Conservation (phyloP, 2,797 vertebrate genomes). For the Borostomias antarcticus region DNA sequence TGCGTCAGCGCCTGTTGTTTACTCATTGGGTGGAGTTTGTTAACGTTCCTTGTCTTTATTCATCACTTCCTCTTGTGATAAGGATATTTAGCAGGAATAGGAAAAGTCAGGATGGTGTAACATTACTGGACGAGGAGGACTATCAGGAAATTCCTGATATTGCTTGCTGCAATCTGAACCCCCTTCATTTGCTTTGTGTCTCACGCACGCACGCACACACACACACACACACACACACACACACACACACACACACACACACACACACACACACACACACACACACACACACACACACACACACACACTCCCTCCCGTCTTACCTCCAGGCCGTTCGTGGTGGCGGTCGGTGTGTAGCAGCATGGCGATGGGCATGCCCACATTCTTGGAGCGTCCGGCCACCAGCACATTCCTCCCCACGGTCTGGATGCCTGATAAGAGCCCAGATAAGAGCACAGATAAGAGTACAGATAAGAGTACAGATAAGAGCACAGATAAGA, state of each 20-base stretch:
- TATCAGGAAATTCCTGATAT: too few relatives aligned
- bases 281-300: conserved; percentile 3
- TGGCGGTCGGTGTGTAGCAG: conserved; percentile 87
- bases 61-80: conserved; percentile 14
- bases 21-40: background rate
- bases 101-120: conserved; percentile 50
- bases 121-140: background rate
- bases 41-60: background rate
- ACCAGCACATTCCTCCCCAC: conserved; percentile 92
- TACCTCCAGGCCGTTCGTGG: conserved; percentile 89
- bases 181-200: background rate
- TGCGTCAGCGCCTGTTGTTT: conserved; percentile 44
- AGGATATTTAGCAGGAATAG: conserved; percentile 6
- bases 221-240: background rate
- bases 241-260: background rate
- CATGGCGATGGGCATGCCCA: conserved; percentile 94
- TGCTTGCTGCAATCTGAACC: background rate
- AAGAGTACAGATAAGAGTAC: too few relatives aligned
- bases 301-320: conserved; percentile 37
- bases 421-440: conserved; percentile 76
- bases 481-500: too few relatives aligned
- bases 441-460: too few relatives aligned
- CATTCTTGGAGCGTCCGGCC: conserved; percentile 91
- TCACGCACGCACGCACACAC: background rate
- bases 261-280: background rate